Conservation (phyloP, 2,797 vertebrate species). For the Muraenolepis orangiensis region DNA sequence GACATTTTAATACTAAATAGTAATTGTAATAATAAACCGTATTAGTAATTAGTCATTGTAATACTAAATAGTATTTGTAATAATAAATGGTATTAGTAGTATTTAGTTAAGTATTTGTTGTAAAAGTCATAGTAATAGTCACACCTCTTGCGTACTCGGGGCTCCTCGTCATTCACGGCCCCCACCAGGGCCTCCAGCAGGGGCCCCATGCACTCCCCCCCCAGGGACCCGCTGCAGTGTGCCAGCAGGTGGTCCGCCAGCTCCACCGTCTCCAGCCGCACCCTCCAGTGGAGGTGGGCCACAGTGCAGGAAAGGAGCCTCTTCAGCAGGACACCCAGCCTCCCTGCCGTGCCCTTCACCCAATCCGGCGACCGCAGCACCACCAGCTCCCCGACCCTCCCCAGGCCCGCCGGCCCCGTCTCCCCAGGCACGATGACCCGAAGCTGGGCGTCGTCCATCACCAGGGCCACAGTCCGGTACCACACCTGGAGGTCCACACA, state of each 20-base stretch:
- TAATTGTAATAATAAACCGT: not conserved
- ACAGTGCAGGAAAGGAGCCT: constrained; percentile 80
- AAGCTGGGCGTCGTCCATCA: constrained; percentile 86
- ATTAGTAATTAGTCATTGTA: not conserved
- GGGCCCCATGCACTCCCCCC: constrained; percentile 68
- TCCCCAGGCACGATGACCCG: constrained; percentile 39
- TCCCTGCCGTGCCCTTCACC: constrained; percentile 77
- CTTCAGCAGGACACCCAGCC: constrained; percentile 77
- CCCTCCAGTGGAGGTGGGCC: constrained; percentile 88
- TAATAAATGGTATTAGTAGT: not conserved
- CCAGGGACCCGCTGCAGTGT: constrained; percentile 76
- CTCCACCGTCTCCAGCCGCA: constrained; percentile 80
- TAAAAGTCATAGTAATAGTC: too few species aligned
- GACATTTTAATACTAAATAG: not conserved
- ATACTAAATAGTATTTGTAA: not conserved
- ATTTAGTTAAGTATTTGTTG: too few species aligned
- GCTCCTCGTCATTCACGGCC: constrained; percentile 81
- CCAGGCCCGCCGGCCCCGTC: constrained; percentile 49
- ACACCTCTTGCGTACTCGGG: constrained; percentile 76
- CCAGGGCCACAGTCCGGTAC: constrained; percentile 71
- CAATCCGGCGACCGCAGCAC: constrained; percentile 79
- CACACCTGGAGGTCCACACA: constrained; percentile 65
- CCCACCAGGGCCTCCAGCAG: constrained; percentile 86
- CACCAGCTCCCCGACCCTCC: constrained; percentile 74
- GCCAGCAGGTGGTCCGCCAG: constrained; percentile 76